These are phyloP conservation scores for Xestoiulus laeticollis DNA, from an alignment of 2,888 invertebrate species.

Conservation along the genomic window DNA sequence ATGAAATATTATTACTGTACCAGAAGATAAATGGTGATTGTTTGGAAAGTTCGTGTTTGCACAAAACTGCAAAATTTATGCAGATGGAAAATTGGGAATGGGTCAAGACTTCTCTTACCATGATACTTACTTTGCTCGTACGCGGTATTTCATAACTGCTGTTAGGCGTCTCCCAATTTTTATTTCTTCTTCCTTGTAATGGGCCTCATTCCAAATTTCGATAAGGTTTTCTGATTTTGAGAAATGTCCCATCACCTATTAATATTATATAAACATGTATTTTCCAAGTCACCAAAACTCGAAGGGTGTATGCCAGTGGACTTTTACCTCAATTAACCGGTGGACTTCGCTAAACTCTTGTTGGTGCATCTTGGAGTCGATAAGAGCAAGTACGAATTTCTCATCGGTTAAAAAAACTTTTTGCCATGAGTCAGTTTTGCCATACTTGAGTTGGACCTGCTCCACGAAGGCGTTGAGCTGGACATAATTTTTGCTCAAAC, in stretches of 20 bases:
- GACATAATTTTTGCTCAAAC: neutral
- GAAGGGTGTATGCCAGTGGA: too few relatives aligned
- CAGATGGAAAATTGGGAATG: neutral
- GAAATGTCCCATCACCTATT: neutral
- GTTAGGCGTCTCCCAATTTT: neutral
- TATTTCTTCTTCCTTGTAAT: neutral
- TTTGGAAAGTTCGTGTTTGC: neutral
- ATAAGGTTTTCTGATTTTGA: neutral
- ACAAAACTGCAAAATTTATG: too few relatives aligned
- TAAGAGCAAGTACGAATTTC: neutral
- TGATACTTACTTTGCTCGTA: neutral
- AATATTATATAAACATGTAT: neutral
- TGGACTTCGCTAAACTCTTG: conserved; percentile 18
- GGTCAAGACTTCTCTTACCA: neutral
- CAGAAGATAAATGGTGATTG: too few relatives aligned
- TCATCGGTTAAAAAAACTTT: neutral
- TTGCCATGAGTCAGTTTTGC: neutral
- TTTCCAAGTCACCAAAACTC: too few relatives aligned
- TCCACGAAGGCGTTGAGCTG: neutral
- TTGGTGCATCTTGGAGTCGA: neutral
- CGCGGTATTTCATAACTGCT: neutral
- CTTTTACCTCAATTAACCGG: conserved; percentile 42
- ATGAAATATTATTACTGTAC: too few relatives aligned
- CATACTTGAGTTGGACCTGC: neutral
- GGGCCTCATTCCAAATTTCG: neutral